Evolutionary conservation across 2,888 invertebrate genomes (phyloP).

Genomic region (Metacarcinus magister): DNA sequence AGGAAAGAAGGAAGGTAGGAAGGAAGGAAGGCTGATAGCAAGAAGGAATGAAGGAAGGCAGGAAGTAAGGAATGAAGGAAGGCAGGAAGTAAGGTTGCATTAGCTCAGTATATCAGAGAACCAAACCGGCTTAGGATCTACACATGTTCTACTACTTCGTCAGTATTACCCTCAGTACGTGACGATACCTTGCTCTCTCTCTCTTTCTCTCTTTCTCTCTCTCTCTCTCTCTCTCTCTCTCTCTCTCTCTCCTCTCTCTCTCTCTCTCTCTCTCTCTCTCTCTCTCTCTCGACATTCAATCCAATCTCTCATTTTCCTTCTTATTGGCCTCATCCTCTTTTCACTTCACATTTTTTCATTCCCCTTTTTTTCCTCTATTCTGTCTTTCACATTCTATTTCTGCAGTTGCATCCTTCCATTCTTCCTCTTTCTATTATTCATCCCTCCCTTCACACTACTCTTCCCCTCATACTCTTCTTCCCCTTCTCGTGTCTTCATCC

Average conservation of each 20-base stretch:
- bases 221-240: conserved; percentile 1
- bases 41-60: not conserved
- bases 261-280: not conserved
- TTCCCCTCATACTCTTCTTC: not conserved
- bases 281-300: not conserved
- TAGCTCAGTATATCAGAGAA: not conserved
- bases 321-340: no score
- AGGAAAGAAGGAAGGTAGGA: not conserved
- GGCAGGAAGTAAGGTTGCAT: not conserved
- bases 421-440: not conserved
- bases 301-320: no score
- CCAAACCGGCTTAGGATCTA: not conserved
- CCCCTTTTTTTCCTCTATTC: not conserved
- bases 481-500: not conserved
- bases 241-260: not conserved
- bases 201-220: conserved; percentile 36
- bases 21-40: not conserved
- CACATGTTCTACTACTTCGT: not conserved
- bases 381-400: not conserved
- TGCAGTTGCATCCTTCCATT: not conserved
- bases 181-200: not conserved
- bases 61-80: not conserved
- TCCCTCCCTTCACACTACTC: not conserved
- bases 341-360: not conserved
- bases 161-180: not conserved